Evolutionary conservation across 2,888 invertebrate species (phyloP), one percentile per base, ranked within the genome.

Genomic region (Artemia sinica): DNA sequence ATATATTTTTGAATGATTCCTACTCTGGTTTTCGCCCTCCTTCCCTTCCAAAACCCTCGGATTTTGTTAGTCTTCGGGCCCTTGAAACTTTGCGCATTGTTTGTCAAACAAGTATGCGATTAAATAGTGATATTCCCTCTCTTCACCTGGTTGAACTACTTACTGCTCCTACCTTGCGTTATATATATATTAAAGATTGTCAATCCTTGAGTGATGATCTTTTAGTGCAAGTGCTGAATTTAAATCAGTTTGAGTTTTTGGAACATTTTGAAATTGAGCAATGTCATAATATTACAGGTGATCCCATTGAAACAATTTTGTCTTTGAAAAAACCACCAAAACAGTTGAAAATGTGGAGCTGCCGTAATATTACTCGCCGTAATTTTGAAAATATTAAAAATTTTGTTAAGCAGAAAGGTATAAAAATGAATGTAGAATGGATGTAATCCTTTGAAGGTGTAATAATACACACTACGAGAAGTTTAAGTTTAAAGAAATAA

Each of bases 181-280:
- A 69, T 50, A 66, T 69, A 11, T 69, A 66, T 67, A 13, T 69
- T 41, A 49, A 50, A 18, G 69, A 66, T 12, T 49, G 65, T 66
- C 66, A 68, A 28, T 50, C 66, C 65, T 50, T 69, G 14, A 66
- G 48, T 11, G 69, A 69, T 66, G 49, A 28, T 10, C 13, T 49
- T 11, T 8, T 69, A 14, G 12, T n/a, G 48, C 49, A 69, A 10
- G 28, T 69, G 28, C 12, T 69, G 18, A 50, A 69, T 49, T 28
- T 48, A 28, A 69, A 69, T n/a, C 48, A 10, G 11, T 69, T 67
- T n/a, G 14, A 28, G 5, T 13, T 49, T 8, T 5, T 69, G 14
- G 69, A 69, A 50, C 69, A 69, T 67, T 48, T 69, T 8, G 69
- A 69, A 41, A 66, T 69, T 41, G 69, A 69, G 28, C 66, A 69